Base-by-base conservation (phyloP, 2,888 invertebrate genomes). In the Aromia moschata region DNA sequence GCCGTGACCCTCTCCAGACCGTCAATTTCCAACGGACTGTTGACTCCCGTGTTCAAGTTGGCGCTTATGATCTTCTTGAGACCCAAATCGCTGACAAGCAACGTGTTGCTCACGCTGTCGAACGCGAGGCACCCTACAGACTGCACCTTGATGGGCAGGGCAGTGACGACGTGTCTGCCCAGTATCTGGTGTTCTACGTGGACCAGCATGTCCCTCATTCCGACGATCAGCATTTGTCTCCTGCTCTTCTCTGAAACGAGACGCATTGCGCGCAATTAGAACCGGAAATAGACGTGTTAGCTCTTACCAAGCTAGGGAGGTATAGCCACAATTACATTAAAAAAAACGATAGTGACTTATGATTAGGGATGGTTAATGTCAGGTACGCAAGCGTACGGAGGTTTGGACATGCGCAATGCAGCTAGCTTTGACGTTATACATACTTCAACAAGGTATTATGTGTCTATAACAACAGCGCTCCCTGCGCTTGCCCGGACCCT, bases 71-170 rank as follows among this genome's bases (percentile, higher is more conserved):
- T 83, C 20, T 76, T 71, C n/a, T 79, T 80, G 10, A 80, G 76
- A 0, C 71, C 64, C 44, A 82, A 79, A 72, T 88, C 87, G 33
- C 83, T 84, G 7, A 87, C 75, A 46, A 83, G 79, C 1, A 85
- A 58, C 0, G 72, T 81, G 70, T 87, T 84, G 57, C 83, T 83
- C 0, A 83, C 65, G 1, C 83, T 84, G 68, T 92, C 87, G 69
- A 87, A 91, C 0, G 89, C 85, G 77, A 93, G 79, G 11, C 89
- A 89, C 43, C 87, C 87, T 10, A 91, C 85, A 4, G 84, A 80
- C 54, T 82, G 81, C 0, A 84, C 82, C 47, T 80, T 75, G 54
- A 73, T 58, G 38, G 70, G 74, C 54, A 76, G 72, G 5, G 68
- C 64, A 14, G 81, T 81, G 0, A 84, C 79, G 67, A 84, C 84